phyloP scores from a whole-genome alignment of 2,113 vertebrate genomes.

The Climacteris rufus region DNA sequence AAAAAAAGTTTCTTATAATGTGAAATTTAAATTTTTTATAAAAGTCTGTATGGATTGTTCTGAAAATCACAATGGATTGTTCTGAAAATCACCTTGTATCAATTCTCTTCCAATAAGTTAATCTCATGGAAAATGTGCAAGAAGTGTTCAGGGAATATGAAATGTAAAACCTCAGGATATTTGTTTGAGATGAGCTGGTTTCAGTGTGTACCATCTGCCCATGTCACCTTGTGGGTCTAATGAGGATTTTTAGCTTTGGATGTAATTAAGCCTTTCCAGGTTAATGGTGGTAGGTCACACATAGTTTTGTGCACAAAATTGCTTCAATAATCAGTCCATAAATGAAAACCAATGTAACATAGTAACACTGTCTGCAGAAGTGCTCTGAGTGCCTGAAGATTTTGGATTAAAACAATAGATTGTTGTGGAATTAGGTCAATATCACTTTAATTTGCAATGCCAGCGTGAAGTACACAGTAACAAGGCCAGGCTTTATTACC shows the following conservation, averaged over 20 bases:
- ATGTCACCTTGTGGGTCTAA: background rate
- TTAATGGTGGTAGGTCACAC: background rate
- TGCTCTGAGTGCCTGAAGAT: background rate
- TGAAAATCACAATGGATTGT: background rate
- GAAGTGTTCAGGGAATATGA: background rate
- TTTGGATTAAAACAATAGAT: background rate
- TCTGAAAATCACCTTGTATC: background rate
- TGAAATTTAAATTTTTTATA: background rate
- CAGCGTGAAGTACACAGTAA: background rate
- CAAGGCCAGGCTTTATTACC: background rate
- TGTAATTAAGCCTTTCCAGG: background rate
- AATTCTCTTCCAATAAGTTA: background rate
- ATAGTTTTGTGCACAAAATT: background rate
- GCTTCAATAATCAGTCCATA: background rate
- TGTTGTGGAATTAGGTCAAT: background rate
- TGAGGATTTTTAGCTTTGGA: background rate
- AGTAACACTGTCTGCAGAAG: background rate
- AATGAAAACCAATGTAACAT: background rate
- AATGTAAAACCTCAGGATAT: background rate
- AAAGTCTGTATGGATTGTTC: background rate
- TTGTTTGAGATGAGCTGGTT: background rate
- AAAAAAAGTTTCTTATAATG: background rate
- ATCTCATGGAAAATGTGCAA: background rate
- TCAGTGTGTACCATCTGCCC: background rate
- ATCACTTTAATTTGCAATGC: background rate